Base-by-base conservation (phyloP, 2,113 vertebrate genomes). In the human (Homo sapiens) region DNA sequence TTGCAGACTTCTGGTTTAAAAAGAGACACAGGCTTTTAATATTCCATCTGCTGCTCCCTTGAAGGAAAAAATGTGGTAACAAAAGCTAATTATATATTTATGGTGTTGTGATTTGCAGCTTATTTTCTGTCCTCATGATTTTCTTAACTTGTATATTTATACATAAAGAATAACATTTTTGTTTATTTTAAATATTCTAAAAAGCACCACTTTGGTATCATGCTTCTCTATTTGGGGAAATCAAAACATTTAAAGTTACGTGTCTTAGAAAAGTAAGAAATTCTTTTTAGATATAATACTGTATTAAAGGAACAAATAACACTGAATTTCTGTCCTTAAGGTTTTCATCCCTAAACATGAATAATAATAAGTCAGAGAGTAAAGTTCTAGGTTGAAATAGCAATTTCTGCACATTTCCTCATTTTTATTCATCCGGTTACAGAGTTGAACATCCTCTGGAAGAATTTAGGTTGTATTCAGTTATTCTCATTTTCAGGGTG, bases 181-280 rank as follows among this genome's bases (percentile, higher is more conserved):
- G 5, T 72, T 93, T 95, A 79, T 70, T 95, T 90, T 83, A 90
- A 86, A 76, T 78, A 57, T 40, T 90, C 55, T 93, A 12, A 27
- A 57, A 81, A 94, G 66, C 16, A 11, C 48, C 66, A 6, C 48
- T 45, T 82, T n/a, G 27, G 17, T 86, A n/a, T 80, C 73, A 38
- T 78, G 83, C 40, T 87, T 90, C 70, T 76, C 0, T 59, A 5
- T 91, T 78, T 80, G 9, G 2, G 40, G 12, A 93, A 93, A 75
- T 79, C 70, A 85, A 79, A 93, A 32, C 57, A 87, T 73, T 83
- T 92, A 84, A 73, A 70, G 9, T 45, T 61, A 17, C 23, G 59
- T 90, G 23, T 72, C 27, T 76, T 79, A 59, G 72, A 70, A 90
- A 93, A 82, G 6, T 79, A 80, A 35, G 40, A 94, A 86, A 64